Evolutionary conservation across 2,113 vertebrate genomes (phyloP).

Genomic region (Phaetusa simplex): DNA sequence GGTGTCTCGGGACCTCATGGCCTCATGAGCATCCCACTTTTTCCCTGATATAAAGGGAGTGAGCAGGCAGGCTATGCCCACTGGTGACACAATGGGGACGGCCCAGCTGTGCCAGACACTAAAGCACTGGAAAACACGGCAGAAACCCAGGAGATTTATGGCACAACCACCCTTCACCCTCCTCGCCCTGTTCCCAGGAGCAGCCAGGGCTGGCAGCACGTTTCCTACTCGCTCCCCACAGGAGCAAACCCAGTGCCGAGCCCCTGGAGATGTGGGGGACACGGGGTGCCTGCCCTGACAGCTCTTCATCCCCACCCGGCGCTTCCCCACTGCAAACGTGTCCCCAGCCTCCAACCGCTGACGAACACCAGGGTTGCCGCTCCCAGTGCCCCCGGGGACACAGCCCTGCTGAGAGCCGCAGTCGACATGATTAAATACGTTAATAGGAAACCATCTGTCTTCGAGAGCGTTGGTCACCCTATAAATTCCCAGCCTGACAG

Average conservation of each 20-base stretch:
- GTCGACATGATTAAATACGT: neutral
- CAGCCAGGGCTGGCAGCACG: neutral
- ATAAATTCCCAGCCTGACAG: neutral
- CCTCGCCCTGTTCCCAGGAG: neutral
- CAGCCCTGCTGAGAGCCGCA: neutral
- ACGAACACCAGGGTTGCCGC: neutral
- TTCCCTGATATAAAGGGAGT: neutral
- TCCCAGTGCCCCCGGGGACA: neutral
- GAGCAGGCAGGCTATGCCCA: accelerated
- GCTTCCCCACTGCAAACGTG: neutral
- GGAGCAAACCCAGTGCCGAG: neutral
- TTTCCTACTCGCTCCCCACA: neutral
- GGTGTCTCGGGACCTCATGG: neutral
- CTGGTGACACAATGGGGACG: neutral
- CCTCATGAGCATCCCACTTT: neutral
- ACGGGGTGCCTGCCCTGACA: neutral
- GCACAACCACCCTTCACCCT: neutral
- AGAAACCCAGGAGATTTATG: accelerated
- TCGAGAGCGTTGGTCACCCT: neutral
- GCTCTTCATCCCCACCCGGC: neutral
- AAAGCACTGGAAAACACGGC: neutral
- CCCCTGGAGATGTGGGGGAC: accelerated
- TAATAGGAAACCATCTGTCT: conserved; percentile 2
- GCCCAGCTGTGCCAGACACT: neutral
- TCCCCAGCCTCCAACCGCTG: neutral